phyloP scores from a whole-genome alignment of 2,113 vertebrate genomes.

The Alligator sinensis region DNA sequence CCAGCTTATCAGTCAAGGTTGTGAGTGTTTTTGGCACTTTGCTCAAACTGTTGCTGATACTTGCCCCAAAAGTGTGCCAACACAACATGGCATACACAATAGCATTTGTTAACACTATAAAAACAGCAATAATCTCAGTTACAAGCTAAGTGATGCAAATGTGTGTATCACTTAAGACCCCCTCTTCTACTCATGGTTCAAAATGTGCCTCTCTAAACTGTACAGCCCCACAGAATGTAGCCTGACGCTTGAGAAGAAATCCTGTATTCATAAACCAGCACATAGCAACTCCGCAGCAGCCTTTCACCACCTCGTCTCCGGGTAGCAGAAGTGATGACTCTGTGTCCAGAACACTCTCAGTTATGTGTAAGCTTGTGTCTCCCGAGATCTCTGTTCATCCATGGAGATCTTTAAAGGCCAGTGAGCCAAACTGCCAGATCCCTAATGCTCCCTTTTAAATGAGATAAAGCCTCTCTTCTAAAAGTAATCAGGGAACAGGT shows the following conservation, averaged over 20 bases:
- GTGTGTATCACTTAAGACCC: too few species aligned
- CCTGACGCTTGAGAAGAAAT: not conserved
- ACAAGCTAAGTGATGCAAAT: too few species aligned
- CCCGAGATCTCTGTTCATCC: not conserved
- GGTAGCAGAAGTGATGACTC: not conserved
- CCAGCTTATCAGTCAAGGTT: too few species aligned
- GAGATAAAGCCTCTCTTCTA: not conserved
- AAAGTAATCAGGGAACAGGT: not conserved
- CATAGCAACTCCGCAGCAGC: not conserved
- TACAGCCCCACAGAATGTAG: not conserved
- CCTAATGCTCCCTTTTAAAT: not conserved
- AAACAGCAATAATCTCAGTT: too few species aligned
- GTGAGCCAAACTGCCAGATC: not conserved
- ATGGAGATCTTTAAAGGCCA: not conserved
- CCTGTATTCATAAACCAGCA: not conserved
- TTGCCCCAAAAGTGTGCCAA: too few species aligned
- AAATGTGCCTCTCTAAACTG: not conserved
- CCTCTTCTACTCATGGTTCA: not conserved
- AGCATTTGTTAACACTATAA: too few species aligned
- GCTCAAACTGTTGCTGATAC: too few species aligned
- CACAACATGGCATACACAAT: too few species aligned
- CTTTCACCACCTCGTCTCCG: not conserved
- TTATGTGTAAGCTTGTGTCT: not conserved
- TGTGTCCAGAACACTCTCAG: not conserved
- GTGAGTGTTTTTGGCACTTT: too few species aligned